These are phyloP conservation scores for Carduelis carduelis DNA, from an alignment of 2,797 vertebrate genomes.

Conservation along the genomic window DNA sequence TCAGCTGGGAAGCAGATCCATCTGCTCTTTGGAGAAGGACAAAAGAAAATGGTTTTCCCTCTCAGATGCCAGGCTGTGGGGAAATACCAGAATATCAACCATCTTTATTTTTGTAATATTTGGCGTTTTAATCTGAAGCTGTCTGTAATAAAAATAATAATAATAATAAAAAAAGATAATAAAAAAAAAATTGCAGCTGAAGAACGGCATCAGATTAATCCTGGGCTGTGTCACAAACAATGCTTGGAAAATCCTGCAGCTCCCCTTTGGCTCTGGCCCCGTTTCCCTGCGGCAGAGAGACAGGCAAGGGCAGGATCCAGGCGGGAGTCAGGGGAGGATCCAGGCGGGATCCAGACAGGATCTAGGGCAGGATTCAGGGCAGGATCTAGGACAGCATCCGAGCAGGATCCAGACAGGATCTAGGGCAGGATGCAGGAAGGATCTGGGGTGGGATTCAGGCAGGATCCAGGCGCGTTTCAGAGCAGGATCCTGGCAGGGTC, in stretches of 20 bases:
- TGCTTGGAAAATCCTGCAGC: not conserved
- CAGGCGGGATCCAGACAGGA: accelerated
- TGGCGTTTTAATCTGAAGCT: not conserved
- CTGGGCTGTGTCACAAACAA: not conserved
- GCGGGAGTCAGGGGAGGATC: not conserved
- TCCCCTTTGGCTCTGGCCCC: not conserved
- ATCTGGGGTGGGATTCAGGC: accelerated
- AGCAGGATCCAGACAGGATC: not conserved
- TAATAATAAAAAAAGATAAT: not conserved
- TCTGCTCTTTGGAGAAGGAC: conserved; percentile 46
- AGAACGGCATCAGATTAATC: not conserved
- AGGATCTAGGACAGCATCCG: not conserved
- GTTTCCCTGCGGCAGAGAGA: not conserved
- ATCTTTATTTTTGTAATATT: not conserved
- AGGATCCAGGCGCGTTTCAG: too few species aligned
- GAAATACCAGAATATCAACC: not conserved
- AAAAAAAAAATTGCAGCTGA: not conserved
- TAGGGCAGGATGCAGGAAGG: not conserved
- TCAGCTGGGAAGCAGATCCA: conserved; percentile 42
- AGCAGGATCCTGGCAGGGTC: too few species aligned
- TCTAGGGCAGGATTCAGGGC: not conserved
- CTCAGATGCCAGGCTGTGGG: not conserved
- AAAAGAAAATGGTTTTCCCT: conserved; percentile 23
- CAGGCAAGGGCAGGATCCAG: not conserved
- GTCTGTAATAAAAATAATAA: not conserved